Base-by-base conservation (phyloP, 2,888 invertebrate genomes). In the Steinernema hermaphroditum region DNA sequence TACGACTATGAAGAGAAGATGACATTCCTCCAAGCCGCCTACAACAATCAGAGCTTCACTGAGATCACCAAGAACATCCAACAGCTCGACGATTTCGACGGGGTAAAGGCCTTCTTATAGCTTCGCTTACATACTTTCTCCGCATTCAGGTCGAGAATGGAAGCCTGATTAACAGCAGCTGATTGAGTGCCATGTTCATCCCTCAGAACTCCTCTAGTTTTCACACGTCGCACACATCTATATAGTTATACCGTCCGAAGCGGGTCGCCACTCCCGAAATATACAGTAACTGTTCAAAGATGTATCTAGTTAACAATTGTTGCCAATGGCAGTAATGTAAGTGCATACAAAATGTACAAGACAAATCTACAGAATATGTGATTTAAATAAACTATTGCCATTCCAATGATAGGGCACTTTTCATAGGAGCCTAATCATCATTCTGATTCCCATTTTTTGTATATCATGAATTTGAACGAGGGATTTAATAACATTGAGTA, bases 1-100 rank as follows among this genome's bases (percentile, higher is more conserved):
- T 93, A 93, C 89, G 94, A 94, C 89, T 94, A 94, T 88, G 94
- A 94, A 87, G 94, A 94, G 88, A 89, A 94, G 32, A 43, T 44
- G 70, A 46, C 49, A 6, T 70, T 70, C 27, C 29, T 46, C 16
- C 46, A 70, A 29, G 49, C 49, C 4, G 44, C 70, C 32, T 70
- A 46, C 49, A 70, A 46, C 70, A 69, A 69, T 8, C 69, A 69
- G 14, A 41, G 69, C 19, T 44, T 69, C 41, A 44, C 69, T 1
- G 43, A 69, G 19, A 69, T 69, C 43, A 41, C 41, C 12, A 41
- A 44, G 43, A 69, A 69, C 69, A 43, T 69, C 16, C 43, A 69
- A 19, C 69, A 69, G 44, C 69, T 69, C 19, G 69, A 44, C 2
- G 69, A 69, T 22, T 69, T 69, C 24, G 69, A 69, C n/a, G 69